Base-by-base conservation (phyloP, 2,888 invertebrate species). In the Mesochorus sp. region DNA sequence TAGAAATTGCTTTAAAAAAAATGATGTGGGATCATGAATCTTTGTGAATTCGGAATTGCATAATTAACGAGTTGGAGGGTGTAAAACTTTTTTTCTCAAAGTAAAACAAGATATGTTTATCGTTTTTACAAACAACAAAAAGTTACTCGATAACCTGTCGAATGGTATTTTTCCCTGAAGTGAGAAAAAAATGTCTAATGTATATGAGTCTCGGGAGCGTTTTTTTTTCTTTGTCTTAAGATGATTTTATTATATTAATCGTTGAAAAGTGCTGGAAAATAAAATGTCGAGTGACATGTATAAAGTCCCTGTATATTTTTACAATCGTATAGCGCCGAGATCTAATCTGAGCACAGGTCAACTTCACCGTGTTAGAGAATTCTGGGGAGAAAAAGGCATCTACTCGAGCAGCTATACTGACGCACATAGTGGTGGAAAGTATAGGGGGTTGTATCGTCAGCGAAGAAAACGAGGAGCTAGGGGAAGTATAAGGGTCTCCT, bases 391-490 rank as follows among this genome's bases (percentile, higher is more conserved):
- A 39, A 39, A 39, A 39, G 39, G 1, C 39, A 14, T 39, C 14
- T 39, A 39, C 12, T 14, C 14, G n/a, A n/a, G 39, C 39, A 39
- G 14, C 28, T 61, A 24, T 6, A 10, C 6, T 26, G 19, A 24
- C n/a, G n/a, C n/a, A n/a, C n/a, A n/a, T 39, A 59, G 51, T 19
- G 24, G 21, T 17, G 28, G 34, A 47, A 44, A 66, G 10, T 26
- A 19, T 12, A 34, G 49, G 14, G 42, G 24, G 14, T 51, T 28
- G 55, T 75, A 68, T 72, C 62, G 26, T n/a, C 12, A 12, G 62
- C 17, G 47, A 12, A 62, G 49, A 62, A 31, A 53, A 31, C 44
- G 64, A 73, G 51, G 57, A 73, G 51, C 51, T 59, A 70, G 64
- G n/a, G 26, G 12, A n/a, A 47, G 57, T 19, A 31, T n/a, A 24